A percentile compares a stretch with the other conserved stretches of the same genome.
Conservation (phyloP, 2,797 vertebrate species). For the Australoheros facetus region DNA sequence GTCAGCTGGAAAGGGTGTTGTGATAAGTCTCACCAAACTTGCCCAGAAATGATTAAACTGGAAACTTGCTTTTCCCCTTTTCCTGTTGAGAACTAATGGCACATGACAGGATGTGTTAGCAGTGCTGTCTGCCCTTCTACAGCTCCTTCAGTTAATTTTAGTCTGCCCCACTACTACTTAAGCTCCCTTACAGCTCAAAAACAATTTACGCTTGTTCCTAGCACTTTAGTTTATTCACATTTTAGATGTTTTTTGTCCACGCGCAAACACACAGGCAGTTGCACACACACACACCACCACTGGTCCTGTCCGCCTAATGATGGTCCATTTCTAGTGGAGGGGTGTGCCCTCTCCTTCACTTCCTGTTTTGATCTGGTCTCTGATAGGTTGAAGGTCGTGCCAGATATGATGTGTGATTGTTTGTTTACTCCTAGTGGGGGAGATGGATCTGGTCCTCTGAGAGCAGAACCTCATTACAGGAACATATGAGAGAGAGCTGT, state of each 20-base stretch:
- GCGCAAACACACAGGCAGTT: conserved; percentile 6
- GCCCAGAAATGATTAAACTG: conserved; percentile 47
- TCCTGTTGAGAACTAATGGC: conserved; percentile 51
- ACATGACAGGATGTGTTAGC: conserved; percentile 61
- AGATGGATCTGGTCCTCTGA: conserved; percentile 39
- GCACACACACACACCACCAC: conserved; percentile 4
- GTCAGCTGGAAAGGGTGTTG: conserved; percentile 37
- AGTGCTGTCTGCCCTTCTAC: conserved; percentile 36
- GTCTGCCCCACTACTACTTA: conserved; percentile 18
- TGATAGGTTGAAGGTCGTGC: conserved; percentile 56
- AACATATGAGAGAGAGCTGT: conserved; percentile 37
- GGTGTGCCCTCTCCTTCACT: conserved; percentile 7
- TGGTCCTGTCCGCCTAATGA: conserved; percentile 43
- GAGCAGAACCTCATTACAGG: conserved; percentile 62
- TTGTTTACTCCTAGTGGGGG: conserved; percentile 53
- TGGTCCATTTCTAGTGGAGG: conserved; percentile 25
- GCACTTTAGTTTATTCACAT: neutral
- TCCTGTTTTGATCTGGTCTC: conserved; percentile 63
- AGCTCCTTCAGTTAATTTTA: conserved; percentile 48
- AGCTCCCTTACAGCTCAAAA: conserved; percentile 13
- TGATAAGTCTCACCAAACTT: conserved; percentile 43
- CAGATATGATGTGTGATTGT: conserved; percentile 57
- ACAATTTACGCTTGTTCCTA: conserved; percentile 5
- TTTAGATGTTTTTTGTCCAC: neutral
- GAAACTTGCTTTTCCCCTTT: conserved; percentile 53